Evolutionary conservation across 2,797 vertebrate genomes (phyloP).

Genomic region (Macropodus opercularis): DNA sequence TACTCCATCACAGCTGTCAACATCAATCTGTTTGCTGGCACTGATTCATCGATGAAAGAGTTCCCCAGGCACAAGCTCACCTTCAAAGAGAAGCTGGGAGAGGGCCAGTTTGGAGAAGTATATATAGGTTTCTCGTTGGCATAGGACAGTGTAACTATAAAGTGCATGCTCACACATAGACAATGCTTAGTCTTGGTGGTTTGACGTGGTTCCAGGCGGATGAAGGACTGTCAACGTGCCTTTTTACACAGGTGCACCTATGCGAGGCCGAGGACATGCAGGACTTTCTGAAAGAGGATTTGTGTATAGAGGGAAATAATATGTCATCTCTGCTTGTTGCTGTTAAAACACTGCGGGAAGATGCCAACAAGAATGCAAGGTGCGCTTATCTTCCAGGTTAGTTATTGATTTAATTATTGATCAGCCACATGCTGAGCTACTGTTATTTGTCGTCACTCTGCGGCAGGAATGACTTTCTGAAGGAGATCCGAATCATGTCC

Average conservation of each 20-base stretch:
- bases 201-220: constrained; percentile 29
- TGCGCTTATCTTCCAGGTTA: background rate
- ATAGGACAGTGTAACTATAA: background rate
- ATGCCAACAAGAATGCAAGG: constrained; percentile 94
- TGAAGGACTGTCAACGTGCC: constrained; percentile 24
- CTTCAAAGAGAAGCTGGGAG: constrained; percentile 96
- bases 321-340: constrained; percentile 88
- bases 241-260: constrained; percentile 89
- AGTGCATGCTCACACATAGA: constrained; percentile 16
- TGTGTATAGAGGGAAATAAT: constrained; percentile 74
- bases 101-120: constrained; percentile 98
- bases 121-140: constrained; percentile 22
- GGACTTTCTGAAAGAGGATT: constrained; percentile 88
- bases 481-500: constrained; percentile 99
- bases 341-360: constrained; percentile 95
- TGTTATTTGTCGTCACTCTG: background rate
- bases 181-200: constrained; percentile 20
- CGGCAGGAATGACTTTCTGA: constrained; percentile 96
- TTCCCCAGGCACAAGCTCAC: constrained; percentile 92
- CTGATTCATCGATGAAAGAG: constrained; percentile 90
- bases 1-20: constrained; percentile 89
- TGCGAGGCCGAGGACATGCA: constrained; percentile 95
- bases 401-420: background rate
- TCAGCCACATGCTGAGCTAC: background rate
- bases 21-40: constrained; percentile 89